A percentile compares a stretch with the other conserved stretches of the same genome.
phyloP scores from a whole-genome alignment of 1,140 invertebrate genomes.

The Trichonephila clavata region DNA sequence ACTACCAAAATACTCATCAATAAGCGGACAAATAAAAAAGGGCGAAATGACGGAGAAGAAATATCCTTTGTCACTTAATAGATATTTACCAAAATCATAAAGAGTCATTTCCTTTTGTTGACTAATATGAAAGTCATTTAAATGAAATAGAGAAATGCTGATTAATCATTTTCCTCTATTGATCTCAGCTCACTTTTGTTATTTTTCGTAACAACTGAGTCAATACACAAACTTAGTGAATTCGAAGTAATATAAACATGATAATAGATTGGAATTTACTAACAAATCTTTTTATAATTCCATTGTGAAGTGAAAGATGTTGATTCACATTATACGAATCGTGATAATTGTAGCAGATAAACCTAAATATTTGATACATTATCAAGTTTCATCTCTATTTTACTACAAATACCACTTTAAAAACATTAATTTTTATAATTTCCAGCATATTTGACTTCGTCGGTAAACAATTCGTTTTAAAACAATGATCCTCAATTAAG shows the following conservation, averaged over 20 bases:
- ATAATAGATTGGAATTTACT: not conserved
- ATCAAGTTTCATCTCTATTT: too few species aligned
- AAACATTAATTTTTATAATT: too few species aligned
- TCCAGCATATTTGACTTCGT: too few species aligned
- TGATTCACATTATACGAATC: too few species aligned
- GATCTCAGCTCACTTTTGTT: not conserved
- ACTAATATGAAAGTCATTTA: not conserved
- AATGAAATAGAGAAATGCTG: not conserved
- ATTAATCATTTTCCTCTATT: not conserved
- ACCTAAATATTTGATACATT: too few species aligned
- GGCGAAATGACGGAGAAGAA: not conserved
- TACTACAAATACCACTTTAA: too few species aligned
- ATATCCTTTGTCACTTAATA: not conserved
- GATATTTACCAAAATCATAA: constrained; percentile 9
- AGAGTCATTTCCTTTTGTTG: not conserved
- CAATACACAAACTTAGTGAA: not conserved
- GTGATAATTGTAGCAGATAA: too few species aligned
- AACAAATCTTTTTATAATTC: not conserved
- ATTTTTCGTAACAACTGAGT: not conserved
- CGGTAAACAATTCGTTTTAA: too few species aligned
- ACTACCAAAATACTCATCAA: not conserved
- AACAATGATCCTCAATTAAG: too few species aligned
- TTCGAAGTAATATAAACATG: not conserved
- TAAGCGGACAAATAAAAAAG: not conserved
- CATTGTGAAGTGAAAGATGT: not conserved